phyloP scores from a whole-genome alignment of 2,888 invertebrate species.

The Dynastes maya region DNA sequence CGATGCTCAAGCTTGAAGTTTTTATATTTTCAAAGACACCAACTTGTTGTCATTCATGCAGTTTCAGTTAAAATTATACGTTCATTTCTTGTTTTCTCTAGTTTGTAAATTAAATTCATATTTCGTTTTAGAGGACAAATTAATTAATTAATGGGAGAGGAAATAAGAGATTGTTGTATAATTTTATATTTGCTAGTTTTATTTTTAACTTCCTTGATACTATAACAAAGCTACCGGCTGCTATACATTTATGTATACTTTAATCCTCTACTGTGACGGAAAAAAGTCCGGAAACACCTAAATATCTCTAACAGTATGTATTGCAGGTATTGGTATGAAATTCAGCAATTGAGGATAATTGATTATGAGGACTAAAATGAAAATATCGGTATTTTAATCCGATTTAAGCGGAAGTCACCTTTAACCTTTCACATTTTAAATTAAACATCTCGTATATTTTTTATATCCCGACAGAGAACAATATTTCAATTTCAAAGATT shows the following conservation, averaged over 20 bases:
- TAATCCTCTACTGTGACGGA: neutral
- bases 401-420: too few relatives aligned
- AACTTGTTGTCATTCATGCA: conserved; percentile 23
- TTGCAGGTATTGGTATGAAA: too few relatives aligned
- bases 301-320: too few relatives aligned
- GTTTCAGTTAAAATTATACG: neutral
- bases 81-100: neutral
- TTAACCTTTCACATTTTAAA: too few relatives aligned
- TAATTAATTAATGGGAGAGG: neutral
- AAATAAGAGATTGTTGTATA: neutral
- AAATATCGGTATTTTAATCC: too few relatives aligned
- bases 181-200: conserved; percentile 1
- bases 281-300: too few relatives aligned
- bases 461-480: too few relatives aligned
- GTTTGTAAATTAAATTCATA: too few relatives aligned
- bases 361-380: too few relatives aligned
- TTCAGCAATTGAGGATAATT: too few relatives aligned
- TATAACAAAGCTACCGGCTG: neutral
- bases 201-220: neutral
- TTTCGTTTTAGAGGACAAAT: neutral
- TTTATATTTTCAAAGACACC: conserved; percentile 50
- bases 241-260: neutral
- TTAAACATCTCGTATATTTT: too few relatives aligned
- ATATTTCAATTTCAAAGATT: too few relatives aligned
- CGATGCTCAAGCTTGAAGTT: conserved; percentile 14